Evolutionary conservation across 2,797 vertebrate species (phyloP).

Genomic region (Apogon talboti): DNA sequence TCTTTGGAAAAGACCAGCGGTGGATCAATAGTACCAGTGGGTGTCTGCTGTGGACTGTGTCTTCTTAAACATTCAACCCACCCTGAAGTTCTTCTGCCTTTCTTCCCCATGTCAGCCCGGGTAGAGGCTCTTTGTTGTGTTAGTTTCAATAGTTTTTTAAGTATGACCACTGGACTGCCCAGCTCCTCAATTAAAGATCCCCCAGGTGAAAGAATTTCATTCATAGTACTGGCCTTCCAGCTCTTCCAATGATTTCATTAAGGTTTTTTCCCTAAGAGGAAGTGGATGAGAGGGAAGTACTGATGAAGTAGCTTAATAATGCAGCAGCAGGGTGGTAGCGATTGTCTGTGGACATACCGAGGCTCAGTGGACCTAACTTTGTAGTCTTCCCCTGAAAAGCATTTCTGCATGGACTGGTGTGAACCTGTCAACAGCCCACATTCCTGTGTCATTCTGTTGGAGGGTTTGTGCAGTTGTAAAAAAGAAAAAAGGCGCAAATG

Average conservation of each 20-base stretch:
- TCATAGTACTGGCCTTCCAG: slow-evolving; percentile 53
- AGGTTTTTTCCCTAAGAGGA: slow-evolving; percentile 38
- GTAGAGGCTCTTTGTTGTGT: slow-evolving; percentile 58
- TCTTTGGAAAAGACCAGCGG: slow-evolving; percentile 29
- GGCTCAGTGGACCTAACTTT: slow-evolving; percentile 45
- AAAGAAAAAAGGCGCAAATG: slow-evolving; percentile 4
- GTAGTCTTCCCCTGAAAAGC: slow-evolving; percentile 34
- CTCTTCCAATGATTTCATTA: slow-evolving; percentile 58
- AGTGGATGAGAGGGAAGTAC: slow-evolving; percentile 49
- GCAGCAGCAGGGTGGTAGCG: slow-evolving; percentile 67
- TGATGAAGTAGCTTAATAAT: slow-evolving; percentile 42
- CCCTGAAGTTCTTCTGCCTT: slow-evolving; percentile 42
- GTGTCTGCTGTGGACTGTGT: slow-evolving; percentile 44
- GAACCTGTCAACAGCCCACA: slow-evolving; percentile 46
- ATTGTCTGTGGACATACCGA: slow-evolving; percentile 58
- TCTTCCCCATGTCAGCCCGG: slow-evolving; percentile 29
- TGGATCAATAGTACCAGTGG: slow-evolving; percentile 37
- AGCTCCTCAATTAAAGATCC: slow-evolving; percentile 62
- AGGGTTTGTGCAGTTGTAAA: slow-evolving; percentile 37
- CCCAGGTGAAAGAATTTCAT: slow-evolving; percentile 58
- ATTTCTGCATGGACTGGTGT: slow-evolving; percentile 29
- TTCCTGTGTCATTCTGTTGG: slow-evolving; percentile 43
- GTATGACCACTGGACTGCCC: slow-evolving; percentile 70
- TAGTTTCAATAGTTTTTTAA: slow-evolving; percentile 72
- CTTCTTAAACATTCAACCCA: slow-evolving; percentile 42